Percentiles rank a stretch among this genome's conserved stretches.
These are phyloP conservation scores for Drosophila dunni DNA, from an alignment of 1,140 invertebrate species.

Conservation along the genomic window DNA sequence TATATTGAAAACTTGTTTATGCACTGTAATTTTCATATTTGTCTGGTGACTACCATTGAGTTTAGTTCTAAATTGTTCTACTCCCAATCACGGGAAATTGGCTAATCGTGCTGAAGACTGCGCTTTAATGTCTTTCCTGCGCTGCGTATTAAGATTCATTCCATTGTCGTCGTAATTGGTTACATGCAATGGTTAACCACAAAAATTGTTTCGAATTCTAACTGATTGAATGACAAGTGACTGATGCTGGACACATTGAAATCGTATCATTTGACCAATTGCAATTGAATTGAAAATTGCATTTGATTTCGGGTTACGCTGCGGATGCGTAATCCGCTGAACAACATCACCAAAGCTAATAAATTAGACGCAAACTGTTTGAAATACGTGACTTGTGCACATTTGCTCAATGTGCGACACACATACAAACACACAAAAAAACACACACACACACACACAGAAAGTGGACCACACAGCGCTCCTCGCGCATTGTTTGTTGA, in stretches of 20 bases:
- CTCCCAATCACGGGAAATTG: not conserved
- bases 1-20: not conserved
- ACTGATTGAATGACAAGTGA: not conserved
- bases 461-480: not conserved
- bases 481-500: slow-evolving; percentile 20
- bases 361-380: slow-evolving; percentile 50
- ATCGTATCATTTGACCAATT: slow-evolving; percentile 8
- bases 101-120: not conserved
- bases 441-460: slow-evolving; percentile 13
- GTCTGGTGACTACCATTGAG: not conserved
- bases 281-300: slow-evolving; percentile 9
- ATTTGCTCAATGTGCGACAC: not conserved
- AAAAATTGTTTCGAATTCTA: not conserved
- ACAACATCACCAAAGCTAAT: slow-evolving; percentile 30
- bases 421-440: slow-evolving; percentile 14
- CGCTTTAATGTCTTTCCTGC: not conserved
- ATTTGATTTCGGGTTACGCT: not conserved
- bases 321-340: slow-evolving; percentile 39
- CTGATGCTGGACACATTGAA: not conserved
- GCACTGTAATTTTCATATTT: not conserved
- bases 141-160: not conserved
- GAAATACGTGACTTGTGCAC: slow-evolving; percentile 46
- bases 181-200: not conserved
- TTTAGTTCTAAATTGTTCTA: not conserved
- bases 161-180: no score